Percentiles rank a stretch among this genome's conserved stretches.
These are phyloP conservation scores for Tauraco erythrolophus DNA, from an alignment of 2,113 vertebrate species.

Conservation along the genomic window DNA sequence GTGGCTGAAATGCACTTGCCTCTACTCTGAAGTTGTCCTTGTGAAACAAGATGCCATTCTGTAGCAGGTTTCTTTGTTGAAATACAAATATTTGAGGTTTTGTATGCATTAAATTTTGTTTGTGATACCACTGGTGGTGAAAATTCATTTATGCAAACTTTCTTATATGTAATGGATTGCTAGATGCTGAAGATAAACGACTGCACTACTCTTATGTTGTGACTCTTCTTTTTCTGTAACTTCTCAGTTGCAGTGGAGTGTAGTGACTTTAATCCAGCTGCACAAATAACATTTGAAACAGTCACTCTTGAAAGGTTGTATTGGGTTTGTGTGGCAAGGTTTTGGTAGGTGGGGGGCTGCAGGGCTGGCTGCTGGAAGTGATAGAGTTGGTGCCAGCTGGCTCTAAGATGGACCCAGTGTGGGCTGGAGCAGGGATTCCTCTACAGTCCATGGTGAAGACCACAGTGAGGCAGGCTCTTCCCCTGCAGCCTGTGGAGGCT, in stretches of 20 bases:
- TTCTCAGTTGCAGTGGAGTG: background rate
- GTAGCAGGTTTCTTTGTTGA: slow-evolving; percentile 44
- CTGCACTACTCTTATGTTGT: background rate
- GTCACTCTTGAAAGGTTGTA: rapidly evolving
- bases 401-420: rapidly evolving
- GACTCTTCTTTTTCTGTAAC: background rate
- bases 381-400: rapidly evolving
- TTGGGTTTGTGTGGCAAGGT: background rate
- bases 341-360: rapidly evolving
- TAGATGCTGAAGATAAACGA: background rate
- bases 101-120: slow-evolving; percentile 48
- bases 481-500: background rate
- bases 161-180: background rate
- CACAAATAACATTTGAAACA: background rate
- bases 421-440: background rate
- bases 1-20: slow-evolving; percentile 54
- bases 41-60: slow-evolving; percentile 51
- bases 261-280: background rate
- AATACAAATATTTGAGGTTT: slow-evolving; percentile 11
- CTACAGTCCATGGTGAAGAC: background rate
- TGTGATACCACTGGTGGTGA: background rate
- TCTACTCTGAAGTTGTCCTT: slow-evolving; percentile 32
- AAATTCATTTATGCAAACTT: background rate
- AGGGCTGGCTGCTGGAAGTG: rapidly evolving
- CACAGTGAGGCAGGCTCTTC: background rate